Base-by-base conservation (phyloP, 2,888 invertebrate genomes). In the Noctua fimbriata region DNA sequence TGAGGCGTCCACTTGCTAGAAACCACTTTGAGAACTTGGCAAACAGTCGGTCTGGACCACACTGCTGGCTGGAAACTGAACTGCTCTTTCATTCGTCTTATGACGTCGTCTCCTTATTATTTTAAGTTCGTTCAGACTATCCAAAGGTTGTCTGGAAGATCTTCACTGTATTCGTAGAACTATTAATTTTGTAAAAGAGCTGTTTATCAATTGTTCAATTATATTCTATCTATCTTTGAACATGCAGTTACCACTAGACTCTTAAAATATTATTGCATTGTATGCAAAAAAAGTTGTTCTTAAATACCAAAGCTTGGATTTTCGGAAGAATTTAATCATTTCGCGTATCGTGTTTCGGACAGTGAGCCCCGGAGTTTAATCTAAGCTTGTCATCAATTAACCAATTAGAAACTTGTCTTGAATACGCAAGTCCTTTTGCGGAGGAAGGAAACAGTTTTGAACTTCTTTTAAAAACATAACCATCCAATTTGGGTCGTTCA, bases 341-440 rank as follows among this genome's bases (percentile, higher is more conserved):
- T 21, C 9, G 41, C 63, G 41, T 55, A 60, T 73, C 4, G 14
- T 32, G 49, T 72, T 73, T 49, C 16, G 12, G 58, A 60, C 44
- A 58, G 5, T 28, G 67, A 75, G 66, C 49, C 52, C 2, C 9
- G 16, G 41, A 79, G 69, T 72, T 47, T 74, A 77, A 84, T 84
- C 76, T 65, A 58, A 79, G 63, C 73, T 82, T 70, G 47, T 76
- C 66, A 75, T 76, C 74, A 82, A 82, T 85, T 73, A 73, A 67
- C 55, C 47, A 84, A 72, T 85, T 78, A 67, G 73, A 52, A 70
- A 76, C 49, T 74, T 65, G 49, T 18, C 28, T 63, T 73, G 55
- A 73, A 73, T 71, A 67, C 24, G 32, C n/a, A 72, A 75, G 16
- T 69, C 78, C 66, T 79, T 75, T 78, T 73, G 70, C 69, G 58